These are phyloP conservation scores for Zaprionus capensis DNA, from an alignment of 1,140 invertebrate genomes.

Conservation along the genomic window DNA sequence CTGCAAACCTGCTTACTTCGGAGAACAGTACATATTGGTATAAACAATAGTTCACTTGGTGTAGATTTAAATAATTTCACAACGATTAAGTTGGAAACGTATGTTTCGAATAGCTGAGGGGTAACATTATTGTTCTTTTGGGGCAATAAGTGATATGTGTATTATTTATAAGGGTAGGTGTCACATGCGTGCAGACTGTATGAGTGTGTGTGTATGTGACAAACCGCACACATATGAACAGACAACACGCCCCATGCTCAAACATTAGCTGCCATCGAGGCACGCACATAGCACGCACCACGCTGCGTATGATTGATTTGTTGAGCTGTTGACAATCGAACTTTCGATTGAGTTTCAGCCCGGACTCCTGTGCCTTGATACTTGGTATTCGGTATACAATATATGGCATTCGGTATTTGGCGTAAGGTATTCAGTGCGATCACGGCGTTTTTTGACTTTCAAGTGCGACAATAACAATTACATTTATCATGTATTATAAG, in stretches of 20 bases:
- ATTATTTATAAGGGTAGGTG: constrained; percentile 72
- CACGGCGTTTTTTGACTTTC: not conserved
- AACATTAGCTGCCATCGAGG: constrained; percentile 44
- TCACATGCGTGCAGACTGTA: constrained; percentile 24
- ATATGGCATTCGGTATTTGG: constrained; percentile 3
- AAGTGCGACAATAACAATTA: constrained; percentile 62
- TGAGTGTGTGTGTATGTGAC: constrained; percentile 2
- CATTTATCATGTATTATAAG: constrained; percentile 43
- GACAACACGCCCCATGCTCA: constrained; percentile 25
- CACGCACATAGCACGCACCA: constrained; percentile 68
- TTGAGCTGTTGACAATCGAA: constrained; percentile 75
- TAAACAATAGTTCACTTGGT: constrained; percentile 3
- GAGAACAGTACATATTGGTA: constrained; percentile 14
- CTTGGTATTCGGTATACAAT: constrained; percentile 15
- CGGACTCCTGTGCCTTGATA: not conserved
- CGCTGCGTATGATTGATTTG: constrained; percentile 79
- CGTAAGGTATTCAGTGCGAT: not conserved
- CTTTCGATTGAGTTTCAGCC: constrained; percentile 32
- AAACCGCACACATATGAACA: not conserved
- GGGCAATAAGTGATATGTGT: constrained; percentile 63
- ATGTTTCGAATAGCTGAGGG: not conserved
- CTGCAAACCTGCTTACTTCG: constrained; percentile 39
- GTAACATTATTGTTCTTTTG: constrained; percentile 47
- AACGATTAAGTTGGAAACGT: constrained; percentile 54
- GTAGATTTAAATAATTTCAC: constrained; percentile 72